These are phyloP conservation scores for Miltochrista miniata DNA, from an alignment of 2,888 invertebrate species.

Conservation along the genomic window DNA sequence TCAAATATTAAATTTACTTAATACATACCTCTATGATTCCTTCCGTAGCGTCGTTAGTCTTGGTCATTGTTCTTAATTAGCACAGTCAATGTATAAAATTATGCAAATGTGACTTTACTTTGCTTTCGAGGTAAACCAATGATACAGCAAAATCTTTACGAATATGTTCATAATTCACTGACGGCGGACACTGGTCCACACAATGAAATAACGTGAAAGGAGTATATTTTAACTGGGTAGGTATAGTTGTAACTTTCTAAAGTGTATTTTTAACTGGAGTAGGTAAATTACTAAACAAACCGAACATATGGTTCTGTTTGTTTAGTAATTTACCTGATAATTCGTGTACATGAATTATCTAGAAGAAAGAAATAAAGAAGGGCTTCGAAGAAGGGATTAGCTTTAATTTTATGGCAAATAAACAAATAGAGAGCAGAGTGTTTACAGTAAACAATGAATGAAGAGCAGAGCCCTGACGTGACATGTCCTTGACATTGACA, in stretches of 20 bases:
- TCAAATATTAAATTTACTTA: not conserved
- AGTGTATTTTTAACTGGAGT: slow-evolving; percentile 2
- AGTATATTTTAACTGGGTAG: no score
- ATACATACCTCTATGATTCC: slow-evolving; percentile 17
- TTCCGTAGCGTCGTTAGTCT: slow-evolving; percentile 6
- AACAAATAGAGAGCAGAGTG: no score
- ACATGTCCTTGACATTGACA: no score
- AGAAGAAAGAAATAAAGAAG: no score
- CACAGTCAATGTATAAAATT: slow-evolving; percentile 13
- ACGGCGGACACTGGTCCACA: slow-evolving; percentile 1
- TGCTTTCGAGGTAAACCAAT: slow-evolving; percentile 5
- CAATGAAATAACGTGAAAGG: slow-evolving; percentile 20
- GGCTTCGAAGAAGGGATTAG: no score
- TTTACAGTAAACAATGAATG: no score
- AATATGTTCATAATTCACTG: slow-evolving; percentile 14
- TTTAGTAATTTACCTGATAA: no score
- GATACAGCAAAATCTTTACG: slow-evolving; percentile 8
- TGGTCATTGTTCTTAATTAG: slow-evolving; percentile 22
- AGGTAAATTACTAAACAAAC: not conserved
- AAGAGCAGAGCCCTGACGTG: no score
- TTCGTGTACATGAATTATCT: no score
- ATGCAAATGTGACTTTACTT: slow-evolving; percentile 1
- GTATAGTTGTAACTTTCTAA: slow-evolving; percentile 27
- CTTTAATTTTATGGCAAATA: no score
- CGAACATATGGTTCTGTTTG: no score